phyloP scores from a whole-genome alignment of 2,113 vertebrate species.

The Corythaeola cristata region DNA sequence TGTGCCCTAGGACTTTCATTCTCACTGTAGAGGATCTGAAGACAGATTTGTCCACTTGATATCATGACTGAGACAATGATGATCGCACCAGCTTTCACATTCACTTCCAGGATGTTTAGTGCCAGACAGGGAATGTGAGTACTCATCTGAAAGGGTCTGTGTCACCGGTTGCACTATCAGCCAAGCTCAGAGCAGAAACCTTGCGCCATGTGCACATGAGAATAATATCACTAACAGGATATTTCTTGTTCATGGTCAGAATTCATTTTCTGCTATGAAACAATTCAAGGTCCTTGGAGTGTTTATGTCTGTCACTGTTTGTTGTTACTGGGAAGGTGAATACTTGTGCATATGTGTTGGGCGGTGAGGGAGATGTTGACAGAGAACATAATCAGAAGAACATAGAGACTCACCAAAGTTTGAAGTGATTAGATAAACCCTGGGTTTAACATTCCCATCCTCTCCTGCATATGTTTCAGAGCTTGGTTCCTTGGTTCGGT shows the following conservation, averaged over 20 bases:
- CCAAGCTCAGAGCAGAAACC: neutral
- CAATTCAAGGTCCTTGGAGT: neutral
- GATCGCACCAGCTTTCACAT: neutral
- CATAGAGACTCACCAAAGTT: neutral
- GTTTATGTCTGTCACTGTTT: neutral
- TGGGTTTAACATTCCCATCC: slow-evolving; percentile 5
- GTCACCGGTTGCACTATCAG: neutral
- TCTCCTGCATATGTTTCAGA: neutral
- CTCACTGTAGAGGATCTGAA: neutral
- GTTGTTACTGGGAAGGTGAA: neutral
- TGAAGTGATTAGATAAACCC: slow-evolving; percentile 7
- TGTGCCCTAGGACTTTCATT: neutral
- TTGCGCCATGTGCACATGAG: too few relatives aligned
- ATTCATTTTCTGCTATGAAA: neutral
- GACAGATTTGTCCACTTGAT: neutral
- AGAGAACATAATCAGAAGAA: neutral
- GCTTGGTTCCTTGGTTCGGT: neutral
- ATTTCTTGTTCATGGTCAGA: neutral
- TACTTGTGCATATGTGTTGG: neutral
- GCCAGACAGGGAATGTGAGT: neutral
- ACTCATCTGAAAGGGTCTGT: neutral
- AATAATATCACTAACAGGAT: neutral
- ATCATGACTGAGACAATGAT: neutral
- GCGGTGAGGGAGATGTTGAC: neutral
- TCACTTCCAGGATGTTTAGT: neutral